These are phyloP conservation scores for Charadrius vociferus DNA, from an alignment of 2,113 vertebrate species.

Conservation along the genomic window DNA sequence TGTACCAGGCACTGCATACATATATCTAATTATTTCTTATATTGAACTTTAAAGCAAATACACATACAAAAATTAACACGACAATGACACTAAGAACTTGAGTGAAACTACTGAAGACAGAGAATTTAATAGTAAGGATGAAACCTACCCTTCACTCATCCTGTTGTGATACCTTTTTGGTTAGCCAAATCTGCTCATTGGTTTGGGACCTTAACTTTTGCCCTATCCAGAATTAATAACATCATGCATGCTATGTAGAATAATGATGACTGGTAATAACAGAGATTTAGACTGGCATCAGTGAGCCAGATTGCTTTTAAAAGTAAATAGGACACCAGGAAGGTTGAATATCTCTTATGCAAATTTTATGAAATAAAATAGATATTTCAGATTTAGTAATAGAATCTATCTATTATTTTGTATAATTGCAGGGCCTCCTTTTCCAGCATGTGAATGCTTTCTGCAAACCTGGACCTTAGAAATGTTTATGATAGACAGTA, in stretches of 20 bases:
- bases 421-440: not conserved
- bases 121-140: not conserved
- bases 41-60: not conserved
- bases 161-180: not conserved
- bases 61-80: not conserved
- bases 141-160: not conserved
- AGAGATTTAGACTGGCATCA: not conserved
- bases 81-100: not conserved
- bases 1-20: not conserved
- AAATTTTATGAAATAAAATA: not conserved
- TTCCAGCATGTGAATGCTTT: not conserved
- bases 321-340: not conserved
- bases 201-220: not conserved
- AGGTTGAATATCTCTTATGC: not conserved
- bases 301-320: not conserved
- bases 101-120: not conserved
- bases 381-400: too few species aligned
- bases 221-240: not conserved
- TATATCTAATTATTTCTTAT: slow-evolving; percentile 13
- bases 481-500: not conserved
- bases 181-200: not conserved
- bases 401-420: not conserved
- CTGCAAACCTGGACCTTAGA: not conserved
- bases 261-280: not conserved
- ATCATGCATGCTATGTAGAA: not conserved